These are phyloP conservation scores for Hypsopygia costalis DNA, from an alignment of 2,888 invertebrate species.

Conservation along the genomic window DNA sequence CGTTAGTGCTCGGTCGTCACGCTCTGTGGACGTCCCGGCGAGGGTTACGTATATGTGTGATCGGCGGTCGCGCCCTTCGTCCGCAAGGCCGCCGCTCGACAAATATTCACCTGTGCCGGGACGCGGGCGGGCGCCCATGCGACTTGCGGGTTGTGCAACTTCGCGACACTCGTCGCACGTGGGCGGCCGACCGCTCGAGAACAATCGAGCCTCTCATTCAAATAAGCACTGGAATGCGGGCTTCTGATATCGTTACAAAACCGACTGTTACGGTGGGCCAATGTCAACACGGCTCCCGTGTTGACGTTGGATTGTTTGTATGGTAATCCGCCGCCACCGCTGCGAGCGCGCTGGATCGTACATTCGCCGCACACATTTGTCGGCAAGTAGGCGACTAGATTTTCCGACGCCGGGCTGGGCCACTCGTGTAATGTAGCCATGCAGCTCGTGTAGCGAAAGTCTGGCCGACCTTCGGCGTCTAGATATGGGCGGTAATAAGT, in stretches of 20 bases:
- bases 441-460: slow-evolving; percentile 65
- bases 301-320: slow-evolving; percentile 54
- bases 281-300: slow-evolving; percentile 70
- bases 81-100: slow-evolving; percentile 41
- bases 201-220: slow-evolving; percentile 63
- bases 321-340: slow-evolving; percentile 55
- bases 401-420: slow-evolving; percentile 62
- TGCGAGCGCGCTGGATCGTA: slow-evolving; percentile 44
- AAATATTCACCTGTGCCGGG: slow-evolving; percentile 51
- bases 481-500: slow-evolving; percentile 66
- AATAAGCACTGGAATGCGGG: slow-evolving; percentile 64
- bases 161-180: slow-evolving; percentile 47
- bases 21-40: slow-evolving; percentile 31
- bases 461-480: slow-evolving; percentile 71
- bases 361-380: slow-evolving; percentile 32
- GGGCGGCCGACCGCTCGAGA: slow-evolving; percentile 51
- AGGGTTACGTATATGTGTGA: slow-evolving; percentile 23
- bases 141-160: slow-evolving; percentile 52
- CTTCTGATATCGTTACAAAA: slow-evolving; percentile 73
- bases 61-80: slow-evolving; percentile 35
- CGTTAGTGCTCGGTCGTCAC: slow-evolving; percentile 36
- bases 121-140: slow-evolving; percentile 31
- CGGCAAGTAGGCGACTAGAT: slow-evolving; percentile 68
- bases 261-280: slow-evolving; percentile 66
- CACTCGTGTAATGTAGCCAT: slow-evolving; percentile 52